phyloP scores from a whole-genome alignment of 1,140 invertebrate genomes.

The Drosophila nigrodunni region DNA sequence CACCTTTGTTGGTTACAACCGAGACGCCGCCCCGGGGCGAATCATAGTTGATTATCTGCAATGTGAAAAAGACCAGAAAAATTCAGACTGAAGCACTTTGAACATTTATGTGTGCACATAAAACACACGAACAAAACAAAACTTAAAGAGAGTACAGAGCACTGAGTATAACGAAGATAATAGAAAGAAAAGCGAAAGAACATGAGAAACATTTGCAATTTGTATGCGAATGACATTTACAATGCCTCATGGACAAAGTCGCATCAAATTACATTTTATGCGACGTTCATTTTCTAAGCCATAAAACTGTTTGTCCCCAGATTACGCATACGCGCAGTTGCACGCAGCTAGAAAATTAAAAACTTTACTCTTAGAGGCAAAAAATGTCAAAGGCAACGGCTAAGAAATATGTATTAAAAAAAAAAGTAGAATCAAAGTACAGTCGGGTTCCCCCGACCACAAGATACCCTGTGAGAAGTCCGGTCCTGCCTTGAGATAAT shows the following conservation, averaged over 20 bases:
- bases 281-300: constrained; percentile 71
- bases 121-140: constrained; percentile 24
- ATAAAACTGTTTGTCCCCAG: constrained; percentile 64
- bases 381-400: constrained; percentile 4
- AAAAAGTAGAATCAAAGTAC: constrained; percentile 1
- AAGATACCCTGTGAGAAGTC: too few relatives aligned
- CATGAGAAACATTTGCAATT: constrained; percentile 51
- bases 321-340: constrained; percentile 82
- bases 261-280: constrained; percentile 53
- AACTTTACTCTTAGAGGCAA: constrained; percentile 17
- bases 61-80: constrained; percentile 35
- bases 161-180: not conserved
- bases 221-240: constrained; percentile 61
- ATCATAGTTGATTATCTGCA: constrained; percentile 95
- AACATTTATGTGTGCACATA: constrained; percentile 43
- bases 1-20: constrained; percentile 91
- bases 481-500: too few relatives aligned
- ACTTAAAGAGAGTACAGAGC: constrained; percentile 1
- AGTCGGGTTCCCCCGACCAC: too few relatives aligned
- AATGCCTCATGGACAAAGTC: constrained; percentile 40
- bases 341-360: constrained; percentile 70
- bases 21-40: constrained; percentile 91
- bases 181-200: constrained; percentile 8
- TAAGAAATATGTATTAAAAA: constrained; percentile 50
- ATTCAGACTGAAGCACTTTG: constrained; percentile 22